Evolutionary conservation across 1,140 invertebrate genomes (phyloP).

Genomic region (Bicyclus anynana): DNA sequence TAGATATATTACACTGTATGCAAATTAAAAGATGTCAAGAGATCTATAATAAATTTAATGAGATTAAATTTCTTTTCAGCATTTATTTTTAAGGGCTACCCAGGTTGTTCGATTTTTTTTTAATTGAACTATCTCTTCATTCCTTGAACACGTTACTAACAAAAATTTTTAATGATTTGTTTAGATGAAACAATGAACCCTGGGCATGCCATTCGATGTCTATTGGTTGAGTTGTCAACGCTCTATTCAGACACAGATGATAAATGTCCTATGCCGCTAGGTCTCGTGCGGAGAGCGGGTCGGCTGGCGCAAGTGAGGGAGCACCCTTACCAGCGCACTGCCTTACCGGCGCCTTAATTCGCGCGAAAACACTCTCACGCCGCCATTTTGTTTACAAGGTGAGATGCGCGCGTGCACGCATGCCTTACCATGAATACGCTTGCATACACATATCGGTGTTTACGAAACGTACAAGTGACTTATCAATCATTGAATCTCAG

Average conservation of each 20-base stretch:
- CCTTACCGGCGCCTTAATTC: constrained; percentile 71
- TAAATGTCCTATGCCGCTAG: constrained; percentile 77
- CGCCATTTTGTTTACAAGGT: constrained; percentile 75
- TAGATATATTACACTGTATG: constrained; percentile 25
- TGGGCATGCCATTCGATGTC: constrained; percentile 6
- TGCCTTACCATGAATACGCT: constrained; percentile 61
- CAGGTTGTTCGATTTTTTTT: constrained; percentile 6
- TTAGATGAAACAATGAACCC: neutral
- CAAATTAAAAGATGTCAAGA: constrained; percentile 27
- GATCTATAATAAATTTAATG: constrained; percentile 41
- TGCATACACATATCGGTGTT: constrained; percentile 26
- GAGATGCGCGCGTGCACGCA: constrained; percentile 66
- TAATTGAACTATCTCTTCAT: neutral
- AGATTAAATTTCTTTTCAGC: constrained; percentile 65
- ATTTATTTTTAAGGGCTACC: constrained; percentile 40
- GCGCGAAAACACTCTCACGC: constrained; percentile 65
- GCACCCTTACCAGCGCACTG: constrained; percentile 95
- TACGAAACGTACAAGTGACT: constrained; percentile 13
- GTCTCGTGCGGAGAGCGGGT: constrained; percentile 84
- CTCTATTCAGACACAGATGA: constrained; percentile 50
- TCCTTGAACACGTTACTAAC: neutral
- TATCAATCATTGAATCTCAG: constrained; percentile 18
- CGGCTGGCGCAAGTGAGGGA: constrained; percentile 91
- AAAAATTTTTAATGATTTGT: neutral
- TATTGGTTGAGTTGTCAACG: constrained; percentile 11